A percentile compares a stretch with the other conserved stretches of the same genome.
phyloP scores from a whole-genome alignment of 2,113 vertebrate species.

The Pachyramphus minor region DNA sequence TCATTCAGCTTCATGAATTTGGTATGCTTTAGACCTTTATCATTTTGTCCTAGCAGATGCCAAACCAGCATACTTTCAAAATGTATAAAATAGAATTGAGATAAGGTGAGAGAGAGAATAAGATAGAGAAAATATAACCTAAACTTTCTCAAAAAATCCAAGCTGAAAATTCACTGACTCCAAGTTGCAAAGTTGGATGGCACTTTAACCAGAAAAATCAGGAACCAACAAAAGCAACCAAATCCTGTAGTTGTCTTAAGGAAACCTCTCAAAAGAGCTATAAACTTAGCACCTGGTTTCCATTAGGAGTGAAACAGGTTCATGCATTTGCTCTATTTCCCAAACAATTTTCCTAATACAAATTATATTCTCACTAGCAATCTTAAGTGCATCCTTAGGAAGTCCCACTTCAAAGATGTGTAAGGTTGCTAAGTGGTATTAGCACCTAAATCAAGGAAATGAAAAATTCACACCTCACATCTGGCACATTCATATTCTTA shows the following conservation, averaged over 20 bases:
- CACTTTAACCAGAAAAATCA: background rate
- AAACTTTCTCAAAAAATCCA: background rate
- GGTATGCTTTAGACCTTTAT: background rate
- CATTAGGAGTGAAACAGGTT: background rate
- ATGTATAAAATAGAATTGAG: background rate
- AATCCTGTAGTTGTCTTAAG: background rate
- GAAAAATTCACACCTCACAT: slow-evolving; percentile 30
- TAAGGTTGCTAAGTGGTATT: slow-evolving; percentile 43
- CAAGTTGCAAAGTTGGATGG: background rate
- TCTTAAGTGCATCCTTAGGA: background rate
- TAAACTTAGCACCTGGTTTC: background rate
- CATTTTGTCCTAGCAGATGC: background rate
- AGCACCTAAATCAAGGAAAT: background rate
- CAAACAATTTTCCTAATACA: background rate
- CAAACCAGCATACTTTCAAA: background rate
- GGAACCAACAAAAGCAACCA: background rate
- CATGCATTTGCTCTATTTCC: background rate
- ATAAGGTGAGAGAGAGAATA: background rate
- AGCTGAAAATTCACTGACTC: background rate
- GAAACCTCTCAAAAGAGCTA: background rate
- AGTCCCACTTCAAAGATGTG: background rate
- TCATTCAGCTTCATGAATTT: background rate
- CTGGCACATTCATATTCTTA: background rate
- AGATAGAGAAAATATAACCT: background rate
- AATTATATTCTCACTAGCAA: background rate